phyloP scores from a whole-genome alignment of 2,888 invertebrate species.

The Cantharis rustica region DNA sequence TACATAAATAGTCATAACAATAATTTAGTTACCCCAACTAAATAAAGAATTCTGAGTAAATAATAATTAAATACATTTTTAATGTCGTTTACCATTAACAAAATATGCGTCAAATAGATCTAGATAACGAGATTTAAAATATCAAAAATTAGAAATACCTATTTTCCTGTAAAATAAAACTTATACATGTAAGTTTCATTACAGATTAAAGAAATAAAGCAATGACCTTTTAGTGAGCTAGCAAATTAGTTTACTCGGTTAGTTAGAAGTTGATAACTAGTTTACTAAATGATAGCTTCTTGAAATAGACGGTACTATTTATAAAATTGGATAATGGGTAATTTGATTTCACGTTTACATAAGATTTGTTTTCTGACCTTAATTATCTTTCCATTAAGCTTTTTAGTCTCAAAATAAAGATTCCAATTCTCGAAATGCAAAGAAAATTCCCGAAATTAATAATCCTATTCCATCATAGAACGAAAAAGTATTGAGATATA shows the following conservation, averaged over 20 bases:
- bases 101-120: neutral
- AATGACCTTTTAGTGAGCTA: neutral
- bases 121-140: no score
- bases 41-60: neutral
- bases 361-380: neutral
- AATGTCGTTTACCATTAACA: neutral
- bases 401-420: neutral
- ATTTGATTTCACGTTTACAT: neutral
- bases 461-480: neutral
- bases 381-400: neutral
- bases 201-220: neutral
- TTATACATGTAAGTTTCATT: neutral
- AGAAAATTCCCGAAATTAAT: neutral
- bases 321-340: neutral
- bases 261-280: constrained; percentile 19
- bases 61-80: neutral
- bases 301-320: neutral
- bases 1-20: neutral
- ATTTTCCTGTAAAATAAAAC: neutral
- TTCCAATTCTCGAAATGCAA: neutral
- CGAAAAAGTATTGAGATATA: neutral
- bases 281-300: constrained; percentile 10
- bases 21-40: neutral
- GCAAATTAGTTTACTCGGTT: constrained; percentile 18
- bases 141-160: neutral